Percentiles rank a stretch among this genome's conserved stretches.
These are phyloP conservation scores for Tricholauxania praeusta DNA, from an alignment of 2,888 invertebrate genomes.

Conservation along the genomic window DNA sequence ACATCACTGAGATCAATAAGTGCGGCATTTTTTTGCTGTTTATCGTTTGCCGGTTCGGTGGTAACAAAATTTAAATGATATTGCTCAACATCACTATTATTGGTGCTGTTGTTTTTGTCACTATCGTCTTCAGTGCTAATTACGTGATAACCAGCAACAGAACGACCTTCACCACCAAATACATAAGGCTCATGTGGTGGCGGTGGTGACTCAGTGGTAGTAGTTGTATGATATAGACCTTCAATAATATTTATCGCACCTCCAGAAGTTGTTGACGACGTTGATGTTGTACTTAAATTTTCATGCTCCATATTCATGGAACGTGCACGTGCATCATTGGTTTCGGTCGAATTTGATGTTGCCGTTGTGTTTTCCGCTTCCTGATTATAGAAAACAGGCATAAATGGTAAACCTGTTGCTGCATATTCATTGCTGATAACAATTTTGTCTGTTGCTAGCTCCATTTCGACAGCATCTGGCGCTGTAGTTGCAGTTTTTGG, in stretches of 20 bases:
- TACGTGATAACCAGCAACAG: slow-evolving; percentile 46
- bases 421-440: slow-evolving; percentile 56
- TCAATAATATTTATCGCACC: slow-evolving; percentile 55
- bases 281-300: slow-evolving; percentile 32
- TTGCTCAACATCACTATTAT: slow-evolving; percentile 42
- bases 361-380: slow-evolving; percentile 40
- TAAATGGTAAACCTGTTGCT: slow-evolving; percentile 54
- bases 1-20: slow-evolving; percentile 80
- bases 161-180: slow-evolving; percentile 59
- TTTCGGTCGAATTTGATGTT: slow-evolving; percentile 26
- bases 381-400: slow-evolving; percentile 18
- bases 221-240: slow-evolving; percentile 54
- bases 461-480: slow-evolving; percentile 39
- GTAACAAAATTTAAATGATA: slow-evolving; percentile 54
- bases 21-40: slow-evolving; percentile 48
- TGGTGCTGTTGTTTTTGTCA: slow-evolving; percentile 41
- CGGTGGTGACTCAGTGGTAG: slow-evolving; percentile 31
- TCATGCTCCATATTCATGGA: slow-evolving; percentile 61
- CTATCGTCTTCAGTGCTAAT: slow-evolving; percentile 51
- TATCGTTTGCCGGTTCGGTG: slow-evolving; percentile 48
- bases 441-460: slow-evolving; percentile 48
- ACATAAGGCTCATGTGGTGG: slow-evolving; percentile 47
- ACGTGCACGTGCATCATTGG: slow-evolving; percentile 58
- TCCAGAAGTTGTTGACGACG: slow-evolving; percentile 36
- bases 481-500: slow-evolving; percentile 35